phyloP scores from a whole-genome alignment of 2,113 vertebrate genomes.

The Progne subis region DNA sequence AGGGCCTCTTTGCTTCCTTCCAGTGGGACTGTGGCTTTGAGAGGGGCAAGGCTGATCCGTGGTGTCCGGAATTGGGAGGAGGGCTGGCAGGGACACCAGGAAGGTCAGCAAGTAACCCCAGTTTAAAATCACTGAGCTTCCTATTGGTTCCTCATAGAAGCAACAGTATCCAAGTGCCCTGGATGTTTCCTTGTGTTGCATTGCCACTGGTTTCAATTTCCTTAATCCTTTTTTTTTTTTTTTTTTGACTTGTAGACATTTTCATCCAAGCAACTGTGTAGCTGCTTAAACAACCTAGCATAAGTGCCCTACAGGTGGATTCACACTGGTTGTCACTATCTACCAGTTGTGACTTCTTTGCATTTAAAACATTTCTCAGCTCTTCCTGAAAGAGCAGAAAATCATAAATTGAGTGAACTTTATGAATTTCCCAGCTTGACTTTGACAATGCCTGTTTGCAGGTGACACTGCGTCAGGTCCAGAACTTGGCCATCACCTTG shows the following conservation, averaged over 20 bases:
- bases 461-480: conserved; percentile 88
- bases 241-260: background rate
- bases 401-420: background rate
- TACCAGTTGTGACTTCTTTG: background rate
- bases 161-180: background rate
- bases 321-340: background rate
- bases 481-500: conserved; percentile 87
- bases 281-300: background rate
- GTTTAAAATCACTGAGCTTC: background rate
- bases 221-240: background rate
- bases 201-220: background rate
- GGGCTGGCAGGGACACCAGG: background rate
- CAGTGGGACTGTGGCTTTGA: background rate
- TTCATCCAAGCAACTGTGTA: background rate
- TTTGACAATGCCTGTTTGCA: conserved; percentile 28
- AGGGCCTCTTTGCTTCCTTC: background rate
- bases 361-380: background rate
- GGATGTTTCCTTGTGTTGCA: background rate
- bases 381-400: background rate
- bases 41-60: background rate
- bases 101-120: background rate
- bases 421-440: background rate
- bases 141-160: background rate
- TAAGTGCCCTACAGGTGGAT: background rate
- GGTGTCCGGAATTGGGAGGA: background rate